A percentile compares a stretch with the other conserved stretches of the same genome.
phyloP scores from a whole-genome alignment of 2,113 vertebrate species.

The Neodon shergylaensis region DNA sequence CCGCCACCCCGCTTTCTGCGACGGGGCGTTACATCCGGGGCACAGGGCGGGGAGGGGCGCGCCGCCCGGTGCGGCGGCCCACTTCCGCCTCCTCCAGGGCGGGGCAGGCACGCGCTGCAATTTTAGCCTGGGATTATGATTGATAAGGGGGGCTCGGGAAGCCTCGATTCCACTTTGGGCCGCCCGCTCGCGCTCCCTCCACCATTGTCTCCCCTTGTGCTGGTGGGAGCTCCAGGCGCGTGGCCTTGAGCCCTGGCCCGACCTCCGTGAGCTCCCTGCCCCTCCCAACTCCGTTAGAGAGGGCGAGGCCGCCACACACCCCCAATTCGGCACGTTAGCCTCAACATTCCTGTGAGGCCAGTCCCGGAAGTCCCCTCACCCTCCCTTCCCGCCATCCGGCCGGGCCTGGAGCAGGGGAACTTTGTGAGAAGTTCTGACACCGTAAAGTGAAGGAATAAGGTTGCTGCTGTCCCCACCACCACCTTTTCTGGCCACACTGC shows the following conservation, averaged over 20 bases:
- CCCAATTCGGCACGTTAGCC: slow-evolving; percentile 9
- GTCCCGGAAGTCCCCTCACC: slow-evolving; percentile 67
- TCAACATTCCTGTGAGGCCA: slow-evolving; percentile 56
- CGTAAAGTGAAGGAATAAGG: background rate
- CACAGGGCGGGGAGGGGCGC: slow-evolving; percentile 79
- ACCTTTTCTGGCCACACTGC: slow-evolving; percentile 61
- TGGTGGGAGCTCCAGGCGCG: background rate
- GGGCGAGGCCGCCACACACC: slow-evolving; percentile 51
- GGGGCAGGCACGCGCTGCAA: slow-evolving; percentile 64
- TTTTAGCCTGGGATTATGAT: slow-evolving; percentile 12
- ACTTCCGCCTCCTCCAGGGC: slow-evolving; percentile 80
- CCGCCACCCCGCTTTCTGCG: slow-evolving; percentile 61
- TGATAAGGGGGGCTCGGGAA: slow-evolving; percentile 42
- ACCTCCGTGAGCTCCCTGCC: slow-evolving; percentile 5
- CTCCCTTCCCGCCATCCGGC: slow-evolving; percentile 64
- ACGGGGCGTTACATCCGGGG: slow-evolving; percentile 82
- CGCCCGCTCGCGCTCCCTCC: background rate
- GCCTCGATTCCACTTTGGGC: background rate
- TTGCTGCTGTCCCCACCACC: slow-evolving; percentile 24
- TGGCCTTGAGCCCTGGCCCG: background rate
- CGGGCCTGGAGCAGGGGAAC: slow-evolving; percentile 52
- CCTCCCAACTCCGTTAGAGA: slow-evolving; percentile 61
- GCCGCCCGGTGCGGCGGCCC: slow-evolving; percentile 75
- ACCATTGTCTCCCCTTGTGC: slow-evolving; percentile 63
- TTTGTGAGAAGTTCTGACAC: slow-evolving; percentile 68